Percentiles rank a stretch among this genome's conserved stretches.
Conservation (phyloP, 35 echinoderm and acorn worm species). For the Amphiura filiformis region DNA sequence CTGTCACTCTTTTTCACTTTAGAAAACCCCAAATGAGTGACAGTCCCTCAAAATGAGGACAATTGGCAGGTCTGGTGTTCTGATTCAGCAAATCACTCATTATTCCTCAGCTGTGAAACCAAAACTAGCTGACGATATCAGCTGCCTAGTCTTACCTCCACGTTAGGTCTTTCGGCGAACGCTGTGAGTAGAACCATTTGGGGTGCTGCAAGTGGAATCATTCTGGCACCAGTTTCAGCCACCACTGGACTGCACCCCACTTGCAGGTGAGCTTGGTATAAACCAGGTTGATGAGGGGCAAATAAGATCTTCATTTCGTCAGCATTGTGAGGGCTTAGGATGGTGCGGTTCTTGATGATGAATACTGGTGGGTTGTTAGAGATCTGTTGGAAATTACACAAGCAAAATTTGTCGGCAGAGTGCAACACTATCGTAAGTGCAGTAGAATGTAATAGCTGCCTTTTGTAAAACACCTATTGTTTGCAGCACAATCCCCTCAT, state of each 20-base stretch:
- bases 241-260: slow-evolving; percentile 73
- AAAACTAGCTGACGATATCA: no score
- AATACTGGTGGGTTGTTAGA: slow-evolving; percentile 48
- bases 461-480: no score
- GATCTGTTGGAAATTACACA: slow-evolving; percentile 26
- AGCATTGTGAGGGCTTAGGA: slow-evolving; percentile 62
- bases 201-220: slow-evolving; percentile 9
- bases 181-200: slow-evolving; percentile 58
- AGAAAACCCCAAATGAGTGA: no score
- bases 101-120: no score
- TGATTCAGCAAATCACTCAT: no score
- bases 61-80: no score
- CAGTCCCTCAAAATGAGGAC: no score
- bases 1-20: no score
- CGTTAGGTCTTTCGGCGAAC: slow-evolving; percentile 75
- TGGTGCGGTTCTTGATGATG: slow-evolving; percentile 54
- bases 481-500: no score
- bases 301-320: slow-evolving; percentile 81
- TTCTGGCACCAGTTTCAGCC: slow-evolving; percentile 46
- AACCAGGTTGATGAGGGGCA: slow-evolving; percentile 83
- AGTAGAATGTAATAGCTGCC: no score
- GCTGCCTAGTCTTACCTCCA: slow-evolving; percentile 94
- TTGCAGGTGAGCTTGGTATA: slow-evolving; percentile 66
- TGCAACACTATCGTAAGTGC: no score
- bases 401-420: no score